phyloP scores from a whole-genome alignment of 2,113 vertebrate species.

The Meleagris gallopavo region DNA sequence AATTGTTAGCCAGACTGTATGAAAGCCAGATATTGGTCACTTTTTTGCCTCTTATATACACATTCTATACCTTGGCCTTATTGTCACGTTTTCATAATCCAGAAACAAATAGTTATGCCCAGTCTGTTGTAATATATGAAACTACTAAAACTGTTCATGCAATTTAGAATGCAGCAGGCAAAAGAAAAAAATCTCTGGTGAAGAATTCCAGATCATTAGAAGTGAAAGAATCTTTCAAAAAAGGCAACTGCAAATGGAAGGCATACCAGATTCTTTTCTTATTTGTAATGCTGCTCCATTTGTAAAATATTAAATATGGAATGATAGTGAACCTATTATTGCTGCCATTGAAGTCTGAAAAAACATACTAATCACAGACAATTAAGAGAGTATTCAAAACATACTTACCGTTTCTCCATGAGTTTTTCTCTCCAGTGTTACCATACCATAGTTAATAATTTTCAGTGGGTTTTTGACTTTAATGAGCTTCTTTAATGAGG shows the following conservation, averaged over 20 bases:
- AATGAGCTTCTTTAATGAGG: slow-evolving; percentile 40
- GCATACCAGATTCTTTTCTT: not conserved
- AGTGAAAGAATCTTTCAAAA: not conserved
- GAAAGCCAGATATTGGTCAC: not conserved
- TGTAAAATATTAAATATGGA: not conserved
- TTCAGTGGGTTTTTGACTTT: slow-evolving; percentile 38
- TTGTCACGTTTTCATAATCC: not conserved
- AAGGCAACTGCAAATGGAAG: not conserved
- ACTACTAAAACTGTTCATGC: not conserved
- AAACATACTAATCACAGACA: not conserved
- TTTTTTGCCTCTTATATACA: not conserved
- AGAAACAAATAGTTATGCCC: not conserved
- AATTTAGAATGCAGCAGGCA: not conserved
- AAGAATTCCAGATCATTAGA: not conserved
- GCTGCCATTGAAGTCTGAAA: not conserved
- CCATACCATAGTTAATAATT: not conserved
- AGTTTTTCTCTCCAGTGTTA: not conserved
- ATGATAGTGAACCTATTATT: not conserved
- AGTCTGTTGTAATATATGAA: not conserved
- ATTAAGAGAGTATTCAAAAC: not conserved
- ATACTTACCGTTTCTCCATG: not conserved
- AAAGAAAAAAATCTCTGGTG: not conserved
- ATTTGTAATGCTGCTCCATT: not conserved
- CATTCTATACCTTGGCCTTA: not conserved
- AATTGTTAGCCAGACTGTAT: not conserved